Evolutionary conservation across 2,888 invertebrate genomes (phyloP).

Genomic region (Protodeltote pygarga): DNA sequence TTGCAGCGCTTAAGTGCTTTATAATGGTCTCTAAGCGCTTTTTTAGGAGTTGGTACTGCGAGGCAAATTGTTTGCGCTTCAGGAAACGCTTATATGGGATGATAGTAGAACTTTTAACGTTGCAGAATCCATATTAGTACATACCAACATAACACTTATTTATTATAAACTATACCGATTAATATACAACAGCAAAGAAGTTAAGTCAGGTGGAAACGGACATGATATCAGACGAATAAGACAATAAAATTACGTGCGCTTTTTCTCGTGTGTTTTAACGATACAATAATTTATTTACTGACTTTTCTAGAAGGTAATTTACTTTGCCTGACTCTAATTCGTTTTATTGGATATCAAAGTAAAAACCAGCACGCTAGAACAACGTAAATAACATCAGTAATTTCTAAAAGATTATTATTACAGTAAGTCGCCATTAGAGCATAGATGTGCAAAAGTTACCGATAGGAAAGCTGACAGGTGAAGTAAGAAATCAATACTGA

Average conservation of each 20-base stretch:
- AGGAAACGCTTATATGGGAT: too few relatives aligned
- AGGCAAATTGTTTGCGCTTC: too few relatives aligned
- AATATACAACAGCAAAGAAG: slow-evolving; percentile 11
- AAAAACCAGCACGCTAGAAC: slow-evolving; percentile 15
- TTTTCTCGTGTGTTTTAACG: slow-evolving; percentile 13
- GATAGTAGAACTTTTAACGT: too few relatives aligned
- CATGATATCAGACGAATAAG: slow-evolving; percentile 12
- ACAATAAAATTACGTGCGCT: slow-evolving; percentile 19
- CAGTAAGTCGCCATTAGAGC: slow-evolving; percentile 5
- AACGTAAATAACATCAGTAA: slow-evolving; percentile 10
- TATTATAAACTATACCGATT: slow-evolving; percentile 2
- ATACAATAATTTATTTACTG: slow-evolving; percentile 21
- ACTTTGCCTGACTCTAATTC: slow-evolving; percentile 21
- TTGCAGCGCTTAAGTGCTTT: too few relatives aligned
- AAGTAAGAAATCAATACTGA: slow-evolving; percentile 2
- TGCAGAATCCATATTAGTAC: too few relatives aligned
- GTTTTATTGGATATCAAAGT: slow-evolving; percentile 18
- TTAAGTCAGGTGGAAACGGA: slow-evolving; percentile 17
- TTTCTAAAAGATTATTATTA: slow-evolving; percentile 18
- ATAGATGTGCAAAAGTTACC: slow-evolving; percentile 3
- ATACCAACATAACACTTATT: too few relatives aligned
- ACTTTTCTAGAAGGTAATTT: slow-evolving; percentile 13
- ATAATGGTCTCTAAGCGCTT: too few relatives aligned
- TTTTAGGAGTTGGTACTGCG: too few relatives aligned
- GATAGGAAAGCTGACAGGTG: slow-evolving; percentile 22